Evolutionary conservation across 2,888 invertebrate genomes (phyloP).

Genomic region (Rhorus exstirpatorius): DNA sequence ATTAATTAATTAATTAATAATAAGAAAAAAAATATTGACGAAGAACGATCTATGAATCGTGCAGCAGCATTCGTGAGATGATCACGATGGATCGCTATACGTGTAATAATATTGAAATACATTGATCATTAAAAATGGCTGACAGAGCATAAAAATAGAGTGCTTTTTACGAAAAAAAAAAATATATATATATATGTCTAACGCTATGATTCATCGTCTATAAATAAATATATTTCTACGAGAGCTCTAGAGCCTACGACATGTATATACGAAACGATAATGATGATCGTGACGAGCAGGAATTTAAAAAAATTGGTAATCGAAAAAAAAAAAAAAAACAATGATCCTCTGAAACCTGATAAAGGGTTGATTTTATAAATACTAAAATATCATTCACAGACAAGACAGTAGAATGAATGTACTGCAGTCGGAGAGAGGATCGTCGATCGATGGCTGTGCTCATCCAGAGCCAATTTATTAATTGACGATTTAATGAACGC

Average conservation of each 20-base stretch:
- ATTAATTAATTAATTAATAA: too few species aligned
- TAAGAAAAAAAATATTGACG: slow-evolving; percentile 18
- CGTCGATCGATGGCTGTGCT: slow-evolving; percentile 45
- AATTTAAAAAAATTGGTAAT: slow-evolving; percentile 3
- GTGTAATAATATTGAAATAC: slow-evolving; percentile 8
- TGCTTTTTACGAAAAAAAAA: slow-evolving; percentile 41
- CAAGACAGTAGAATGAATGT: not conserved
- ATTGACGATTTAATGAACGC: slow-evolving; percentile 64
- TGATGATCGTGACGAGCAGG: slow-evolving; percentile 9
- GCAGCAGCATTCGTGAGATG: slow-evolving; percentile 53
- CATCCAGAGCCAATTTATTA: slow-evolving; percentile 59
- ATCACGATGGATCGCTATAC: slow-evolving; percentile 32
- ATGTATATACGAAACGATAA: slow-evolving; percentile 10
- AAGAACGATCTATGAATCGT: slow-evolving; percentile 50
- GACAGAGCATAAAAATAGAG: slow-evolving; percentile 16
- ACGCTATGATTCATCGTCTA: slow-evolving; percentile 27
- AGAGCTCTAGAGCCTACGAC: slow-evolving; percentile 55
- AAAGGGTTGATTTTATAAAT: slow-evolving; percentile 16
- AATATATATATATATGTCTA: too few species aligned
- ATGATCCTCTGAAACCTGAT: slow-evolving; percentile 39
- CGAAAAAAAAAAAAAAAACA: not conserved
- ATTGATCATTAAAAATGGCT: slow-evolving; percentile 43
- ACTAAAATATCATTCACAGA: not conserved
- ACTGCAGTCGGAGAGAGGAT: not conserved
- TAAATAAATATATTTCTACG: slow-evolving; percentile 36